Conservation (phyloP, 2,888 invertebrate species). For the Palloptera scutellata region DNA sequence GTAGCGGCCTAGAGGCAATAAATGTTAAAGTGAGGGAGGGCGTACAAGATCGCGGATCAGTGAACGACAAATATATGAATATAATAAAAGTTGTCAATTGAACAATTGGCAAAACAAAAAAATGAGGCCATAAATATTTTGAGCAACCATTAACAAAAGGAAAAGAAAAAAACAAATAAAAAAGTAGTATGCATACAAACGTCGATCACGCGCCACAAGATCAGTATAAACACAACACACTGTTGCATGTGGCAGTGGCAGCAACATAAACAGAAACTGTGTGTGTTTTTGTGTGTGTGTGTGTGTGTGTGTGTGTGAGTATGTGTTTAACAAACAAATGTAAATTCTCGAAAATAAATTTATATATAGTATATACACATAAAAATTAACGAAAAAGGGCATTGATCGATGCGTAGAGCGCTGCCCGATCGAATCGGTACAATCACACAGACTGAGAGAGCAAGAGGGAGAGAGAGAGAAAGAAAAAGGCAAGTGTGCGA, state of each 20-base stretch:
- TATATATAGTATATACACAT: constrained; percentile 12
- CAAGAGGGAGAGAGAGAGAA: no score
- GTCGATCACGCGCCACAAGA: neutral
- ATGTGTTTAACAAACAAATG: constrained; percentile 7
- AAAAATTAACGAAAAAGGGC: constrained; percentile 26
- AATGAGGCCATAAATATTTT: neutral
- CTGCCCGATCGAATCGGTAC: constrained; percentile 2
- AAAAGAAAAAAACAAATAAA: neutral
- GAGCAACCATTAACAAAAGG: no score
- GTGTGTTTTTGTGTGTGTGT: neutral
- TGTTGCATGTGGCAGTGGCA: neutral
- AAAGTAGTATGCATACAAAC: neutral
- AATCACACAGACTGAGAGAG: neutral
- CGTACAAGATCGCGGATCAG: no score
- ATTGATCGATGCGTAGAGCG: constrained; percentile 22
- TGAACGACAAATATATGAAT: no score
- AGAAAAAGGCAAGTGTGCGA: no score
- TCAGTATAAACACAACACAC: neutral
- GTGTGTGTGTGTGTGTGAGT: constrained; percentile 3
- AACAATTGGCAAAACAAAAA: no score
- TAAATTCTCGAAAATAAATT: constrained; percentile 22
- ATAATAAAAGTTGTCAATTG: no score
- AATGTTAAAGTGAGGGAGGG: no score
- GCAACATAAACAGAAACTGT: neutral
- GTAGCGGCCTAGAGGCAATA: no score